Evolutionary conservation across 1,140 invertebrate species (phyloP).

Genomic region (Drosophila albomicans): DNA sequence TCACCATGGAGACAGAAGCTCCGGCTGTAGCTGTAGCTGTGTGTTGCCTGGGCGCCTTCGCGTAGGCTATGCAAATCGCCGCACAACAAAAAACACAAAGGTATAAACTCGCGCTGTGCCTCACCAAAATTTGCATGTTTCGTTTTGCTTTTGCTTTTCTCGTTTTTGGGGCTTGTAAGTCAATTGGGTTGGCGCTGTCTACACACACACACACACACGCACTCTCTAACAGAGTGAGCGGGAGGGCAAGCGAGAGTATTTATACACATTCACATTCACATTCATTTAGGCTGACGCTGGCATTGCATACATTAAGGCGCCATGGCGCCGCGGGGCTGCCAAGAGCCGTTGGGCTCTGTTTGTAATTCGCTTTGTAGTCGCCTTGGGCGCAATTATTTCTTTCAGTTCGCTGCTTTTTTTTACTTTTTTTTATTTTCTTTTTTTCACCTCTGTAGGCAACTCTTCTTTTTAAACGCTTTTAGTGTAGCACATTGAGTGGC

Average conservation of each 20-base stretch:
- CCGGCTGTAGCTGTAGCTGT: slow-evolving; percentile 30
- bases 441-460: slow-evolving; percentile 24
- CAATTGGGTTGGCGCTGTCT: slow-evolving; percentile 62
- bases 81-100: slow-evolving; percentile 63
- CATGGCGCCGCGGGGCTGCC: slow-evolving; percentile 44
- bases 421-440: slow-evolving; percentile 23
- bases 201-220: slow-evolving; percentile 30
- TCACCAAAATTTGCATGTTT: slow-evolving; percentile 73
- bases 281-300: slow-evolving; percentile 70
- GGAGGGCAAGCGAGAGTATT: slow-evolving; percentile 9
- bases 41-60: slow-evolving; percentile 37
- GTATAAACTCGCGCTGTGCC: slow-evolving; percentile 45
- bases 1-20: slow-evolving; percentile 72
- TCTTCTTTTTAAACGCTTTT: slow-evolving; percentile 70
- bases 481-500: slow-evolving; percentile 67
- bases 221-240: slow-evolving; percentile 35
- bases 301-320: slow-evolving; percentile 70
- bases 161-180: slow-evolving; percentile 61
- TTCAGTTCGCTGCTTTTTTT: slow-evolving; percentile 54
- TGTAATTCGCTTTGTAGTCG: slow-evolving; percentile 82
- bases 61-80: slow-evolving; percentile 75
- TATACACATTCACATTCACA: slow-evolving; percentile 57
- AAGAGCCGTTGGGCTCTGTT: slow-evolving; percentile 67
- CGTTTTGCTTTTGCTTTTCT: slow-evolving; percentile 58
- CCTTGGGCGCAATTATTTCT: slow-evolving; percentile 78